phyloP scores from a whole-genome alignment of 2,113 vertebrate species.

The Laticauda laticaudata region DNA sequence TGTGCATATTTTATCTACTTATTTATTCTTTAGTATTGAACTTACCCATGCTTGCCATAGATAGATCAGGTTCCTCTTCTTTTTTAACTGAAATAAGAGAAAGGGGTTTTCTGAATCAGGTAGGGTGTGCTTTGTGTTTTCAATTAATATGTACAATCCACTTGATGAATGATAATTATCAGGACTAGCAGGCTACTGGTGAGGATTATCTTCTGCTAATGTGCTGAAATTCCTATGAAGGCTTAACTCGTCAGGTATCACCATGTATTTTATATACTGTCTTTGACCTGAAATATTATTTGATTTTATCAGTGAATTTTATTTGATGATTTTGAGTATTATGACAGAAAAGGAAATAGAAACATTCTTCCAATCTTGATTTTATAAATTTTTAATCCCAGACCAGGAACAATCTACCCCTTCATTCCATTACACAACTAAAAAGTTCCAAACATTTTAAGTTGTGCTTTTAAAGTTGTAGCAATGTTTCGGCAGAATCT shows the following conservation, averaged over 20 bases:
- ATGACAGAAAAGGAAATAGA: not conserved
- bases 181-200: not conserved
- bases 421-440: not conserved
- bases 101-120: not conserved
- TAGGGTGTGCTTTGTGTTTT: not conserved
- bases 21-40: not conserved
- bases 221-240: not conserved
- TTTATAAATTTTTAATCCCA: not conserved
- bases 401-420: not conserved
- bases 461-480: too few species aligned
- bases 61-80: constrained; percentile 58
- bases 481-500: too few species aligned
- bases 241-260: not conserved
- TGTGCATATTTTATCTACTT: constrained; percentile 21
- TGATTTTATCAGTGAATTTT: not conserved
- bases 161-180: not conserved
- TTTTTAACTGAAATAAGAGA: constrained; percentile 66
- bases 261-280: not conserved
- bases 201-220: not conserved
- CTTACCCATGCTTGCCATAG: constrained; percentile 72
- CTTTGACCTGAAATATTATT: not conserved
- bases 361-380: not conserved
- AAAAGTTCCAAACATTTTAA: not conserved
- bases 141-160: not conserved
- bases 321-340: not conserved